phyloP scores from a whole-genome alignment of 2,113 vertebrate species.

The Passer domesticus region DNA sequence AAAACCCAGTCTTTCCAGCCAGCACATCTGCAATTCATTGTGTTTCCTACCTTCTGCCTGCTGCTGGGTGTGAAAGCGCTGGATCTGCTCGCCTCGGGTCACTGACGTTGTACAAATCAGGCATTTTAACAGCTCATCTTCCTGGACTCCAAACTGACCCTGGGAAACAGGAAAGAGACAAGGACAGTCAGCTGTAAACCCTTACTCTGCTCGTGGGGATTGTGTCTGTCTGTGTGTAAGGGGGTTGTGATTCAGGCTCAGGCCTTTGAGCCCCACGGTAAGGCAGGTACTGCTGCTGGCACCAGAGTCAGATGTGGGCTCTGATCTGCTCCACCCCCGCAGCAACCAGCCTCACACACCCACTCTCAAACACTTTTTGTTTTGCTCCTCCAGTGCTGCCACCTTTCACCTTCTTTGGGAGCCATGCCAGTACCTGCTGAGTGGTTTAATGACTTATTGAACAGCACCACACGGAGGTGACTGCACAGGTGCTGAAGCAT shows the following conservation, averaged over 20 bases:
- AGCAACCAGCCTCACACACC: background rate
- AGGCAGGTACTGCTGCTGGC: background rate
- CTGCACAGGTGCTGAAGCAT: background rate
- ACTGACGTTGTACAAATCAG: slow-evolving; percentile 71
- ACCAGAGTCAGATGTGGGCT: background rate
- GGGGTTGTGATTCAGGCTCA: background rate
- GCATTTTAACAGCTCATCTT: slow-evolving; percentile 76
- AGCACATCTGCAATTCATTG: slow-evolving; percentile 11
- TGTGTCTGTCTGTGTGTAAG: accelerated
- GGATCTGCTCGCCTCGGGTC: slow-evolving; percentile 76
- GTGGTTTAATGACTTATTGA: background rate
- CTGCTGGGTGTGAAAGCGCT: slow-evolving; percentile 76
- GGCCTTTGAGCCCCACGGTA: background rate
- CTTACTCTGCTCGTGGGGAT: background rate
- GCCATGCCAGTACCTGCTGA: background rate
- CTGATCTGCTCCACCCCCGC: background rate
- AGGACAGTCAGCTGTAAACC: background rate
- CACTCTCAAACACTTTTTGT: background rate
- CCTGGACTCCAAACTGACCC: slow-evolving; percentile 80
- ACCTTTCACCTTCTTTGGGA: background rate
- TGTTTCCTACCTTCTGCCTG: slow-evolving; percentile 75
- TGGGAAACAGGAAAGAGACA: background rate
- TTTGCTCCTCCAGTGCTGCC: background rate
- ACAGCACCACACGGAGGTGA: background rate
- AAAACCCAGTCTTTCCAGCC: background rate